These are phyloP conservation scores for Pseudomyrmex cubaensis DNA, from an alignment of 1,140 invertebrate species.

Conservation along the genomic window DNA sequence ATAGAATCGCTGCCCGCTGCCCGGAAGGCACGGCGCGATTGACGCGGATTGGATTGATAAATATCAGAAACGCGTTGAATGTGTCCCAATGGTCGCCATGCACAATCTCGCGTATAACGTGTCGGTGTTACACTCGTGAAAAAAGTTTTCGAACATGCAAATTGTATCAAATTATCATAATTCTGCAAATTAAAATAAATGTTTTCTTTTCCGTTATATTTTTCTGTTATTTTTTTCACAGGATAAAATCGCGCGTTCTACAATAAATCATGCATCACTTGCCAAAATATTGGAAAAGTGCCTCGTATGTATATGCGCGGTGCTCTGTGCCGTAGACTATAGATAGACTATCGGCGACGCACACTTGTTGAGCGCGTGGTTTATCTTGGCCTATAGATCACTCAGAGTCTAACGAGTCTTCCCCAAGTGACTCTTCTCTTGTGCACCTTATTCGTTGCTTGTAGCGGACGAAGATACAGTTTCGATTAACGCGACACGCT, in stretches of 20 bases:
- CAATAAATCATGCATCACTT: conserved; percentile 1
- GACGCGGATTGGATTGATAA: conserved; percentile 52
- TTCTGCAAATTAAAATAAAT: conserved; percentile 4
- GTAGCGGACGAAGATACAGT: conserved; percentile 15
- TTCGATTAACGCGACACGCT: conserved; percentile 3
- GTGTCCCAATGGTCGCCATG: conserved; percentile 18
- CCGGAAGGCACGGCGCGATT: conserved; percentile 47
- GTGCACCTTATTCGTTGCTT: neutral
- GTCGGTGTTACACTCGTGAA: neutral
- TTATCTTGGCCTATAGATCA: conserved; percentile 85
- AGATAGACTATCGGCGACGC: conserved; percentile 79
- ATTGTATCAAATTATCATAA: neutral
- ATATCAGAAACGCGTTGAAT: conserved; percentile 26
- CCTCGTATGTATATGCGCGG: neutral
- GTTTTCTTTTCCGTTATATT: neutral
- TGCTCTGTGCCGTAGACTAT: conserved; percentile 57
- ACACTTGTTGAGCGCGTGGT: conserved; percentile 85
- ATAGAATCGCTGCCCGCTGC: conserved; percentile 26
- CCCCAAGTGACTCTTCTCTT: conserved; percentile 35
- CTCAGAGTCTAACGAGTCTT: conserved; percentile 72
- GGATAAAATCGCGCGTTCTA: neutral
- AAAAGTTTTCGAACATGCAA: too few species aligned
- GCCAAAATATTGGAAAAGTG: conserved; percentile 37
- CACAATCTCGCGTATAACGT: neutral
- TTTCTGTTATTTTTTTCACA: neutral